These are phyloP conservation scores for Physocephala rufipes DNA, from an alignment of 2,888 invertebrate genomes.

Conservation along the genomic window DNA sequence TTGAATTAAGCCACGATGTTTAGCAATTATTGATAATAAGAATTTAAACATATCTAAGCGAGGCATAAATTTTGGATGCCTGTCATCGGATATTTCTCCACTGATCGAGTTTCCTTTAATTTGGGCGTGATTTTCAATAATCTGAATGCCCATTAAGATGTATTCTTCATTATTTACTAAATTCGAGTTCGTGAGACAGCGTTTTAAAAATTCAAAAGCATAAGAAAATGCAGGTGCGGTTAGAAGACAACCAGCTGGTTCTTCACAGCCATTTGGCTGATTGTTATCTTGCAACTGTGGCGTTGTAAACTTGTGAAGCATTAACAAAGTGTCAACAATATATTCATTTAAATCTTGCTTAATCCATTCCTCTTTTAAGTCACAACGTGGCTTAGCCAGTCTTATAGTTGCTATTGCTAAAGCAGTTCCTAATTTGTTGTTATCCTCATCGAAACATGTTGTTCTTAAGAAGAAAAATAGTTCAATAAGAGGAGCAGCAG, in stretches of 20 bases:
- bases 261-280: too few species aligned
- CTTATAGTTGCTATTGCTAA: conserved; percentile 79
- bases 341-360: conserved; percentile 73
- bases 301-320: conserved; percentile 68
- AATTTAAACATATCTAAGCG: conserved; percentile 82
- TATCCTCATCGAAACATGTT: conserved; percentile 68
- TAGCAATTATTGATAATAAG: conserved; percentile 79
- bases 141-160: conserved; percentile 71
- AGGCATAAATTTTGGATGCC: conserved; percentile 82
- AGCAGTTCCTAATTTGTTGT: conserved; percentile 68
- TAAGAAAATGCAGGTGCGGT: conserved; percentile 83
- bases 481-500: conserved; percentile 74
- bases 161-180: conserved; percentile 69
- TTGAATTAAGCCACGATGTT: conserved; percentile 76
- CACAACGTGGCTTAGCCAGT: conserved; percentile 82
- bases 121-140: conserved; percentile 79
- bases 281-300: too few species aligned
- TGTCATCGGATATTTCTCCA: conserved; percentile 67
- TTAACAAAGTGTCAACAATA: conserved; percentile 72
- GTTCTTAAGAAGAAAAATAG: conserved; percentile 72
- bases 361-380: conserved; percentile 80
- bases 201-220: conserved; percentile 79
- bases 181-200: conserved; percentile 67
- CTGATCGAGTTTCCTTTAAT: conserved; percentile 67
- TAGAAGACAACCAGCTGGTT: conserved; percentile 49